Evolutionary conservation across 2,113 vertebrate species (phyloP).

Genomic region (Formicarius rufipectus): DNA sequence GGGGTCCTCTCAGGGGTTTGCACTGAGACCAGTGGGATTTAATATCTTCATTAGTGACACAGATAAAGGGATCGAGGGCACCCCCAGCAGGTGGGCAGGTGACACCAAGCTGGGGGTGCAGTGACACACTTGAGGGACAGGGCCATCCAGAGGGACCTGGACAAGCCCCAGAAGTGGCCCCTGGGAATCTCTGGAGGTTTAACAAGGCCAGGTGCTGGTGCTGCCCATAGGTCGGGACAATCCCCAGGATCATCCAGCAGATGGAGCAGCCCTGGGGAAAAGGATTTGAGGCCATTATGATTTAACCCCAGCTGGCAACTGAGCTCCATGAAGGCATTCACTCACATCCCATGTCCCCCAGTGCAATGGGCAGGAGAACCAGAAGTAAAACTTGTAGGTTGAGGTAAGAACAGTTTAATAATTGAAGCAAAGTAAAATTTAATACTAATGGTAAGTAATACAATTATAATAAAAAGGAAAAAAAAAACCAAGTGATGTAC

Average conservation of each 20-base stretch:
- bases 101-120: neutral
- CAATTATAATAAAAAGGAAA: neutral
- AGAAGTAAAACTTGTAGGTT: neutral
- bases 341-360: neutral
- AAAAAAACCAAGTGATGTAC: neutral
- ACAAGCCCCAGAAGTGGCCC: neutral
- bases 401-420: neutral
- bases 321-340: neutral
- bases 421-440: neutral
- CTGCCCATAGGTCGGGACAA: neutral
- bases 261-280: neutral
- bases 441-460: neutral
- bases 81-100: neutral
- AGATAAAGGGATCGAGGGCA: neutral
- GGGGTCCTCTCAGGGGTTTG: neutral
- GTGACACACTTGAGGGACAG: neutral
- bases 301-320: neutral
- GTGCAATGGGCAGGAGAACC: neutral
- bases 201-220: neutral
- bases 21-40: neutral
- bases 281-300: rapidly evolving
- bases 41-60: neutral
- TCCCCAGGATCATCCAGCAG: neutral
- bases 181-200: neutral
- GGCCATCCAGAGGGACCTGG: neutral